Percentiles rank a stretch among this genome's conserved stretches.
phyloP scores from a whole-genome alignment of 2,888 invertebrate species.

The Leptopilina drosophilae region DNA sequence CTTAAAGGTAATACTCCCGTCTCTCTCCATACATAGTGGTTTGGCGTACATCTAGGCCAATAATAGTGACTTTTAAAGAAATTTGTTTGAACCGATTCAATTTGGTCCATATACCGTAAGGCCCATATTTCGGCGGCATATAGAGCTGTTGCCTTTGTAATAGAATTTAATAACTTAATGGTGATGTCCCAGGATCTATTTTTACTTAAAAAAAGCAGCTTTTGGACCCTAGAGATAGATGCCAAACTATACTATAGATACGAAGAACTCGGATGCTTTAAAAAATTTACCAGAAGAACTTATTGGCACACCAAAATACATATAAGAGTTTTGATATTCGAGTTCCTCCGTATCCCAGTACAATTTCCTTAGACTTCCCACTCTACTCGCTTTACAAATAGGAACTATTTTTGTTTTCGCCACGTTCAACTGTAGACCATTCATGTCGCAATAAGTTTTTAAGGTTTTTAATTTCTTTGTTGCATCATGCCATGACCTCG shows the following conservation, averaged over 20 bases:
- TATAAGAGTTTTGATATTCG: no score
- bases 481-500: not conserved
- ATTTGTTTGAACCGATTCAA: conserved; percentile 33
- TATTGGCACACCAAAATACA: no score
- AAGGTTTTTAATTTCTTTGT: not conserved
- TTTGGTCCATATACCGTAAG: not conserved
- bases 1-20: conserved; percentile 8
- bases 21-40: conserved; percentile 24
- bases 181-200: not conserved
- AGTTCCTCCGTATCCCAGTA: not conserved
- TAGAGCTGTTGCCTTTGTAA: not conserved
- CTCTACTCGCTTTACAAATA: not conserved
- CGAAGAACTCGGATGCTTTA: no score
- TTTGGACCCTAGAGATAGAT: not conserved
- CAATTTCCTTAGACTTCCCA: not conserved
- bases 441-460: not conserved
- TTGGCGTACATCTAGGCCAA: conserved; percentile 12
- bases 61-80: conserved; percentile 12
- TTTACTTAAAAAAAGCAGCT: not conserved
- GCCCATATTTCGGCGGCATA: conserved; percentile 41
- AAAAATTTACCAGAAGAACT: no score
- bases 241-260: no score
- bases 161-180: not conserved
- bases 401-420: not conserved
- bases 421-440: not conserved